Percentiles rank a stretch among this genome's conserved stretches.
phyloP scores from a whole-genome alignment of 1,140 invertebrate species.

The Centruroides vittatus region DNA sequence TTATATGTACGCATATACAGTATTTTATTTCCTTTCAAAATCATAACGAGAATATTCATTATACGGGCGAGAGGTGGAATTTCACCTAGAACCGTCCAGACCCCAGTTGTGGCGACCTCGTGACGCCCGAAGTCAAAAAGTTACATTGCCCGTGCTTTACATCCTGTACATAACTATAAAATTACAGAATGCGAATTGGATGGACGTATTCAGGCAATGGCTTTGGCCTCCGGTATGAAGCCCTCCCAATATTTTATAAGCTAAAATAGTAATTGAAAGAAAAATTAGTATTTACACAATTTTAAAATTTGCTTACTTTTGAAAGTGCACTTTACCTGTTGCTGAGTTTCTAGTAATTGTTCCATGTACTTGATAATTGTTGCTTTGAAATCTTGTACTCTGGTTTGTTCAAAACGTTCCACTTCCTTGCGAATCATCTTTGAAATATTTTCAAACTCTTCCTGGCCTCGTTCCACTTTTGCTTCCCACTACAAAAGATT shows the following conservation, averaged over 20 bases:
- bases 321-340: slow-evolving; percentile 48
- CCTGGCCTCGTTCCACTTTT: slow-evolving; percentile 88
- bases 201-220: slow-evolving; percentile 22
- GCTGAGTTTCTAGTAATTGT: slow-evolving; percentile 84
- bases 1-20: too few species aligned
- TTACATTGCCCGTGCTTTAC: too few species aligned
- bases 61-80: too few species aligned
- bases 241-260: slow-evolving; percentile 40
- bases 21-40: too few species aligned
- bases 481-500: slow-evolving; percentile 60
- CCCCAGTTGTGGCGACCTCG: too few species aligned
- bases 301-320: not conserved
- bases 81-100: too few species aligned
- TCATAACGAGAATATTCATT: too few species aligned
- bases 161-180: not conserved
- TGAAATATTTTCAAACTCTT: slow-evolving; percentile 93
- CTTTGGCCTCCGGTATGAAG: slow-evolving; percentile 38
- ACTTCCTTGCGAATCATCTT: slow-evolving; percentile 92
- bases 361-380: slow-evolving; percentile 85
- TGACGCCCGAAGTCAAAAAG: too few species aligned
- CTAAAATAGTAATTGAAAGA: slow-evolving; percentile 18
- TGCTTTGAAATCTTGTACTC: slow-evolving; percentile 80
- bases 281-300: not conserved
- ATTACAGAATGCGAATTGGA: not conserved
- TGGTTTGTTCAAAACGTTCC: slow-evolving; percentile 73